These are phyloP conservation scores for Cathartes aura DNA, from an alignment of 2,113 vertebrate species.

Conservation along the genomic window DNA sequence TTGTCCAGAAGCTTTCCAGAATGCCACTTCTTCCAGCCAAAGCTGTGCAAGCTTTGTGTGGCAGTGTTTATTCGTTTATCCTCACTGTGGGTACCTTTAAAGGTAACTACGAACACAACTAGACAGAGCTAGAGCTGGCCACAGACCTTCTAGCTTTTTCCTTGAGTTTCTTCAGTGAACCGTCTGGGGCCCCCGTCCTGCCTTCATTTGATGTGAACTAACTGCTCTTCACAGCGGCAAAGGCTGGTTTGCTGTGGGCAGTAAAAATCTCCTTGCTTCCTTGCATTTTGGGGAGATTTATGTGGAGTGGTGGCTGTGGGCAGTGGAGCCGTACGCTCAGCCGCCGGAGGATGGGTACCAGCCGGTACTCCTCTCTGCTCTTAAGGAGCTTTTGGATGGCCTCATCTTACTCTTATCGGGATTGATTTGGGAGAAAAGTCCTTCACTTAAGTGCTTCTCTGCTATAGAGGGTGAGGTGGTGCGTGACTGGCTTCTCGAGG, in stretches of 20 bases:
- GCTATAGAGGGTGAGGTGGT: background rate
- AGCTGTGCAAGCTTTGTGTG: background rate
- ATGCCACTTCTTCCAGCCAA: background rate
- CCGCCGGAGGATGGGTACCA: background rate
- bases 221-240: background rate
- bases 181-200: background rate
- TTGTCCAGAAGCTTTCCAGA: background rate
- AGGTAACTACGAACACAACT: background rate
- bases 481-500: background rate
- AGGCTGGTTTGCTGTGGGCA: background rate
- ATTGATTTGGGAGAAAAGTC: background rate
- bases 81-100: no score
- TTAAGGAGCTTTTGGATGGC: background rate
- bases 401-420: background rate
- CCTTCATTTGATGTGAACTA: background rate
- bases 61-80: background rate
- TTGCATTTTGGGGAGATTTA: background rate
- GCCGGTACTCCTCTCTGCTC: background rate
- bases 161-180: background rate
- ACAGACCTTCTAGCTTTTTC: background rate
- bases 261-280: no score
- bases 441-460: background rate
- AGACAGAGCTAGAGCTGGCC: background rate
- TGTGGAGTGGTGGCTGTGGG: no score
- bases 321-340: accelerated